Evolutionary conservation across 2,888 invertebrate genomes (phyloP), one percentile per base, ranked within the genome.

Genomic region (Catonia carolina): DNA sequence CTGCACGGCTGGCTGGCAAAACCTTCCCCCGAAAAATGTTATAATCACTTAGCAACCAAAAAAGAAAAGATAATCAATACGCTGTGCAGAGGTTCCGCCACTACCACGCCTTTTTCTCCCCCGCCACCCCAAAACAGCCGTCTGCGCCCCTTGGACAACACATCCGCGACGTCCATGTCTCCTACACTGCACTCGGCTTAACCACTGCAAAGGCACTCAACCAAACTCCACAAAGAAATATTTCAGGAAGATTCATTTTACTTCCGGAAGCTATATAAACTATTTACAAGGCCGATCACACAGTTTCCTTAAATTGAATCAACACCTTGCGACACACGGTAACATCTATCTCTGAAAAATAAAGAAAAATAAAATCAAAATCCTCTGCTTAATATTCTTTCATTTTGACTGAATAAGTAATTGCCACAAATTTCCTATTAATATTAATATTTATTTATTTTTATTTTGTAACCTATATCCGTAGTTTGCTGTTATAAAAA

Each of bases 1-100:
- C 57, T 51, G 2, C 41, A 14, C 14, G 37, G 20, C 41, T 4
- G 15, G 17, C 23, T 14, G 45, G 45, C 45, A 22, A 45, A 45
- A 45, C 56, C 55, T 56, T 58, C 22, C 60, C 42, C 55, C 57
- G 53, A 53, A 58, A 58, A 58, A 58, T 58, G 60, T 62, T 62
- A 61, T 63, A 63, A 63, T 63, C 63, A 63, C 63, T 63, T 63
- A 63, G 63, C 63, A 63, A 63, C 63, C 62, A 62, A 63, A 63
- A 63, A 63, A 63, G 61, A 61, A 62, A 63, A 62, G 62, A 63
- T 63, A 63, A 63, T 63, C 63, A 62, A 63, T 63, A 63, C 57
- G 55, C 53, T 48, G 48, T 50, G 54, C 42, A 45, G 45, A 14
- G 45, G 45, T 22, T 2, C 15, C 18, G 22, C 37, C 37, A n/a